Evolutionary conservation across 2,888 invertebrate genomes (phyloP), one percentile per base, ranked within the genome.

Genomic region (Podotricha telesiphe): DNA sequence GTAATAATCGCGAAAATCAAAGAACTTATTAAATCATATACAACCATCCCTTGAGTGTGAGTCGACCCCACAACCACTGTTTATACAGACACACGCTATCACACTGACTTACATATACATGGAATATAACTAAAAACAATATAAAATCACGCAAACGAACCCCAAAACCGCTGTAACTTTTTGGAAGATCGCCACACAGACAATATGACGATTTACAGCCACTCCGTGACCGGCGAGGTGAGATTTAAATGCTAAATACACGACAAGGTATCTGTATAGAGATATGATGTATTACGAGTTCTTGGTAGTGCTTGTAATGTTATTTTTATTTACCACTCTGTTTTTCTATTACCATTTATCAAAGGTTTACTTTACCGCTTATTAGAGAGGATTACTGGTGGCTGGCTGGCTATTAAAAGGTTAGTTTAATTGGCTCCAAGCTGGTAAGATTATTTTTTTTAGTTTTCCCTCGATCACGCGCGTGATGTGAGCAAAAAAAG

Each of bases 131-230:
- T 15, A 22, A 51, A 63, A 28, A 37, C 22, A n/a, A 53, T n/a
- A 53, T 34, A 40, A 51, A 63, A 59, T 51, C n/a, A 22, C 42
- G 28, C 48, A 19, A 19, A 55, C 50, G 68, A 58, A 64, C 66
- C 68, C 71, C 51, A 67, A 65, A 65, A 61, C 59, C 65, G 70
- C 67, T 72, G 72, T 69, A 72, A 70, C 17, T 61, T 72, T 81
- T 84, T 85, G 84, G 85, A 84, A 77, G 77, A 65, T 75, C 75
- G 84, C 85, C 84, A 85, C 83, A 82, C 80, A 81, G 82, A 82
- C 85, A 80, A 82, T 82, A 82, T 82, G 82, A 82, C 82, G 82
- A 84, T 84, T 83, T 82, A 83, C 81, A 78, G 76, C 76, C 67
- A 66, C 65, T 72, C 70, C 78, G 75, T 75, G 76, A 73, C 74